A percentile compares a stretch with the other conserved stretches of the same genome.
Evolutionary conservation across 2,797 vertebrate species (phyloP).

Genomic region (Chanos chanos): DNA sequence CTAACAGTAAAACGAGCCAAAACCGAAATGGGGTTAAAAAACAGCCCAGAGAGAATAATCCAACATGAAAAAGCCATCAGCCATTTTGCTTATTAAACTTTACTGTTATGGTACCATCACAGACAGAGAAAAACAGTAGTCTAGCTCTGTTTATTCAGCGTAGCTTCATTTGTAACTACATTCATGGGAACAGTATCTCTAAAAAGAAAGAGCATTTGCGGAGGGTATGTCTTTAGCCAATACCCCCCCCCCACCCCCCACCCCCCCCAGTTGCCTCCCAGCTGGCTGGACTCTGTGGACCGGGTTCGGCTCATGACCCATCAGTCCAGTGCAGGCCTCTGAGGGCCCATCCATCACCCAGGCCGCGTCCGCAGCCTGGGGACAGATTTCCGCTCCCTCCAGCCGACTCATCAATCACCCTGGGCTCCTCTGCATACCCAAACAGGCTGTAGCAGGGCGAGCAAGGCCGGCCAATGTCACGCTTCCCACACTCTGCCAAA

Average conservation of each 20-base stretch:
- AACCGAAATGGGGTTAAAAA: too few relatives aligned
- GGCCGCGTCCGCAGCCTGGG: slow-evolving; percentile 58
- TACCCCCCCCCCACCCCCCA: not conserved
- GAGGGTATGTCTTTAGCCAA: not conserved
- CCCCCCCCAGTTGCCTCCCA: slow-evolving; percentile 5
- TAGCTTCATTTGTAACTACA: not conserved
- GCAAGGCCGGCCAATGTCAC: slow-evolving; percentile 64
- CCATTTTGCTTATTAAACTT: slow-evolving; percentile 27
- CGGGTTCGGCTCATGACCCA: slow-evolving; percentile 60
- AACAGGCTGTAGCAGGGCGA: slow-evolving; percentile 60
- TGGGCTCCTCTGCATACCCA: slow-evolving; percentile 64
- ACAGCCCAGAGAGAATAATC: slow-evolving; percentile 15
- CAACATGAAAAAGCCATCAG: slow-evolving; percentile 11
- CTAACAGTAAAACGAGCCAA: not conserved
- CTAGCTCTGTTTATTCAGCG: slow-evolving; percentile 6
- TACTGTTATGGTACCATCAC: too few relatives aligned
- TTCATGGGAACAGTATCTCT: not conserved
- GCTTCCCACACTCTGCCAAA: slow-evolving; percentile 38
- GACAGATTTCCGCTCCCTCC: slow-evolving; percentile 70
- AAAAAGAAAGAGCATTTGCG: not conserved
- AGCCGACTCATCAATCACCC: slow-evolving; percentile 71
- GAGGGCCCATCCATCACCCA: slow-evolving; percentile 69
- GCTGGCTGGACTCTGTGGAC: slow-evolving; percentile 34
- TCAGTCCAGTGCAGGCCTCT: slow-evolving; percentile 63
- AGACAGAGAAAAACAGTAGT: slow-evolving; percentile 5